A percentile compares a stretch with the other conserved stretches of the same genome.
phyloP scores from a whole-genome alignment of 2,888 invertebrate genomes.

The Asteroscopus sphinx region DNA sequence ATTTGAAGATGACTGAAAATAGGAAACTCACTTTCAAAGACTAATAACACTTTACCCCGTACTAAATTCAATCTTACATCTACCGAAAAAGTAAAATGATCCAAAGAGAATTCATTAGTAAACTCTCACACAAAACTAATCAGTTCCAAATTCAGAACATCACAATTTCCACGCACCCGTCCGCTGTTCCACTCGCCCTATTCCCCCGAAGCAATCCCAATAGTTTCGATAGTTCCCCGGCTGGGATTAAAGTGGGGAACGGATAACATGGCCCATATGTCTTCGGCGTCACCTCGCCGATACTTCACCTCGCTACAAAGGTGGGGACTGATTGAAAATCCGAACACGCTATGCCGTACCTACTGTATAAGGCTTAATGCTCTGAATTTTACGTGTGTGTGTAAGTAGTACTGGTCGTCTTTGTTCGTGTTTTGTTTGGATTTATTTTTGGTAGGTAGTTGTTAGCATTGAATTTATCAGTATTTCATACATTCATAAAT shows the following conservation, averaged over 20 bases:
- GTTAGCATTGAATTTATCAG: too few species aligned
- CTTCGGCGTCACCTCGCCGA: conserved; percentile 61
- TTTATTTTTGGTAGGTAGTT: too few species aligned
- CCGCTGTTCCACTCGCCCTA: conserved; percentile 22
- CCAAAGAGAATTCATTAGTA: too few species aligned
- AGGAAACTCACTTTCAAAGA: too few species aligned
- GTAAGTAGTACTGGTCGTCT: neutral
- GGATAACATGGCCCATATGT: conserved; percentile 69
- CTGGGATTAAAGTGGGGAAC: conserved; percentile 69
- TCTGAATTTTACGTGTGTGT: conserved; percentile 28
- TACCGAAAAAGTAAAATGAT: too few species aligned
- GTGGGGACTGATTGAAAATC: conserved; percentile 68
- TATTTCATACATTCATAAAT: too few species aligned
- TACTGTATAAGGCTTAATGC: conserved; percentile 54
- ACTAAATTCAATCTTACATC: too few species aligned
- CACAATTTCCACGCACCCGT: conserved; percentile 22
- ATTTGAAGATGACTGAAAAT: too few species aligned
- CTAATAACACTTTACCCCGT: too few species aligned
- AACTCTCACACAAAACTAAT: conserved; percentile 9
- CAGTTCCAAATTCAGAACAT: conserved; percentile 43
- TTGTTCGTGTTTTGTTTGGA: neutral
- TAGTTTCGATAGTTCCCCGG: conserved; percentile 63
- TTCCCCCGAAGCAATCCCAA: conserved; percentile 50
- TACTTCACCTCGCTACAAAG: conserved; percentile 65
- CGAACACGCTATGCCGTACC: conserved; percentile 55